A percentile compares a stretch with the other conserved stretches of the same genome.
Evolutionary conservation across 2,113 vertebrate species (phyloP).

Genomic region (Petrocephalus microphthalmus): DNA sequence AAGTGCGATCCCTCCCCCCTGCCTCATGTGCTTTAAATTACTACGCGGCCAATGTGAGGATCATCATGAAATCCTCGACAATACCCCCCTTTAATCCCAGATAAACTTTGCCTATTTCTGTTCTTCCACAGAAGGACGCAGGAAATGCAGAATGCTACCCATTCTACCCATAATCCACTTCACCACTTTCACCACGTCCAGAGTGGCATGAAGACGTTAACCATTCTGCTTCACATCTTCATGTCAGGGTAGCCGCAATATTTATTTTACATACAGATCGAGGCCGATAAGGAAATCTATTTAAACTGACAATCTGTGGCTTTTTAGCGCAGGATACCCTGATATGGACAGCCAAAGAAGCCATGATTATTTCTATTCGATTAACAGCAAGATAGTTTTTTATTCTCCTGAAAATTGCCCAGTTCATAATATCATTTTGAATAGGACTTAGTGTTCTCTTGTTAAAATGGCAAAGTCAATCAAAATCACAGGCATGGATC

Average conservation of each 20-base stretch:
- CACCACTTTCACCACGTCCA: not conserved
- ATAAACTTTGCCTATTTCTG: not conserved
- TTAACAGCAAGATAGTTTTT: not conserved
- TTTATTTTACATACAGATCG: not conserved
- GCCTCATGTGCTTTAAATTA: not conserved
- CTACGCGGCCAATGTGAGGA: not conserved
- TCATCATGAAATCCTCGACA: not conserved
- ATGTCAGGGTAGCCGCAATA: not conserved
- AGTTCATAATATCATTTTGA: not conserved
- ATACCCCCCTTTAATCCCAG: not conserved
- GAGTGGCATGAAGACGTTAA: not conserved
- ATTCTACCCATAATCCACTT: not conserved
- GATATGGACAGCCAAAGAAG: not conserved
- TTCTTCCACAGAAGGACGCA: not conserved
- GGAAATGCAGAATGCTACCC: not conserved
- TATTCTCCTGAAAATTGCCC: not conserved
- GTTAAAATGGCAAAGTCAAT: not conserved
- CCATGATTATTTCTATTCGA: not conserved
- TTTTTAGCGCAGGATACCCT: not conserved
- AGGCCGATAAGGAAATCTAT: not conserved
- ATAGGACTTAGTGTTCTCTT: not conserved
- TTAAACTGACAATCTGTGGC: not conserved
- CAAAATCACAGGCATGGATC: not conserved
- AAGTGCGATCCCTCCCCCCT: not conserved
- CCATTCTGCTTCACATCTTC: too few species aligned